Conservation (phyloP, 2,113 vertebrate genomes). For the Aegotheles bennettii region DNA sequence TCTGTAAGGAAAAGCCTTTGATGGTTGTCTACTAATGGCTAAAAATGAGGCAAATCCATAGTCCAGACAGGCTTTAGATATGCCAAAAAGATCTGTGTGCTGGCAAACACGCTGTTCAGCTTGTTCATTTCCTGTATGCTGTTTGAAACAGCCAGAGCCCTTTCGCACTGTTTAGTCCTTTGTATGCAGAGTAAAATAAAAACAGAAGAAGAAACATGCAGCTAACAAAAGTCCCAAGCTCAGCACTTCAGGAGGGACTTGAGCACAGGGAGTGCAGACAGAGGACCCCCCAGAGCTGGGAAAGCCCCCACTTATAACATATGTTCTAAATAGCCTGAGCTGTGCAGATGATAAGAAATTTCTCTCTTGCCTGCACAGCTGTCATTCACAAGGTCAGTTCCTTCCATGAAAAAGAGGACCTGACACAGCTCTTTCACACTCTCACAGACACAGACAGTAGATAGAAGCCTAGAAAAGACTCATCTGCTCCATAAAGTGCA, state of each 20-base stretch:
- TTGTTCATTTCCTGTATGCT: not conserved
- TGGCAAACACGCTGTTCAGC: not conserved
- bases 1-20: constrained; percentile 6
- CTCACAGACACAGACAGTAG: not conserved
- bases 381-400: not conserved
- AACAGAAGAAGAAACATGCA: constrained; percentile 19
- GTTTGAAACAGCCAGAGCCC: constrained; percentile 12
- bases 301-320: not conserved
- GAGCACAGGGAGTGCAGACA: not conserved
- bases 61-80: not conserved
- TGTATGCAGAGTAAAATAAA: constrained; percentile 41
- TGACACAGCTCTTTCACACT: not conserved
- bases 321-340: not conserved
- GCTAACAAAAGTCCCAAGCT: not conserved
- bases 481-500: not conserved
- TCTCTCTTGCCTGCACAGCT: not conserved
- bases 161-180: constrained; percentile 9
- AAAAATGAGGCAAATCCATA: not conserved
- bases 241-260: not conserved
- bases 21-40: constrained; percentile 21
- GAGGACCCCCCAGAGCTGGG: not conserved
- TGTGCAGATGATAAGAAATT: not conserved
- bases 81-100: not conserved
- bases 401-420: not conserved
- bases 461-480: not conserved